Conservation (phyloP, 1,140 invertebrate genomes). For the Teleogryllus occipitalis region DNA sequence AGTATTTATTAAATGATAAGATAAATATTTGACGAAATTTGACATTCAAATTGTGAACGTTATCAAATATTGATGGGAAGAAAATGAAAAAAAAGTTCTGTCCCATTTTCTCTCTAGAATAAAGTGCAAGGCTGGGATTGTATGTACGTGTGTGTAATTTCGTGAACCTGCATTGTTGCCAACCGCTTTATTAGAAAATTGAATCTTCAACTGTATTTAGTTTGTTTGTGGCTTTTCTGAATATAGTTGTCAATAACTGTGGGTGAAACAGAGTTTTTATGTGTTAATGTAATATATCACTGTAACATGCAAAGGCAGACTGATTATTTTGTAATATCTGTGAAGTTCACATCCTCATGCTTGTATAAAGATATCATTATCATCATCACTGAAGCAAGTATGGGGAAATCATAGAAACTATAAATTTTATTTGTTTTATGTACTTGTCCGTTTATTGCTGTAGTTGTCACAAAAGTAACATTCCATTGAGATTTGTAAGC, state of each 20-base stretch:
- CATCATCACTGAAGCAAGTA: neutral
- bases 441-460: neutral
- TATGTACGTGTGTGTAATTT: neutral
- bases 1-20: too few species aligned
- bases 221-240: neutral
- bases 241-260: neutral
- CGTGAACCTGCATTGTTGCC: neutral
- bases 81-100: too few species aligned
- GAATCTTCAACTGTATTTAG: neutral
- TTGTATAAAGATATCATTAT: neutral
- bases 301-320: neutral
- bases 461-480: neutral
- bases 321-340: constrained; percentile 1
- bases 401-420: neutral
- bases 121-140: too few species aligned
- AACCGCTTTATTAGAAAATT: neutral
- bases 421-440: neutral
- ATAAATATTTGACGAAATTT: too few species aligned
- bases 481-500: neutral
- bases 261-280: too few species aligned
- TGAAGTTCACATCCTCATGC: neutral
- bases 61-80: too few species aligned
- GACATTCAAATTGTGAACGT: too few species aligned
- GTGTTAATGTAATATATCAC: too few species aligned
- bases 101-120: too few species aligned